Evolutionary conservation across 2,113 vertebrate genomes (phyloP).

Genomic region (Phyllostomus hastatus): DNA sequence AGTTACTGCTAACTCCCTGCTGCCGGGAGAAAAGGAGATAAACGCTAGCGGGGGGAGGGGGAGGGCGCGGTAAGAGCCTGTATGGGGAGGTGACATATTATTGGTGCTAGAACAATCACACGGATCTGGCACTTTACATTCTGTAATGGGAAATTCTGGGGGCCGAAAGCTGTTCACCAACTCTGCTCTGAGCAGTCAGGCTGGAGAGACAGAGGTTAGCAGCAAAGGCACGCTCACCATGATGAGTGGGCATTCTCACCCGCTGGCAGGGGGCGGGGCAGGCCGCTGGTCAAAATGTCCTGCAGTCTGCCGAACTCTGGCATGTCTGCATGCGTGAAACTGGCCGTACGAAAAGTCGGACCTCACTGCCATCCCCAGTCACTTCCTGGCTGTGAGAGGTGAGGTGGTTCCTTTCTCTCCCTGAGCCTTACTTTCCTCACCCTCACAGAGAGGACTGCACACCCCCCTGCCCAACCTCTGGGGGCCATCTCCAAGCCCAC

Average conservation of each 20-base stretch:
- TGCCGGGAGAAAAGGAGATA: not conserved
- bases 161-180: not conserved
- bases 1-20: not conserved
- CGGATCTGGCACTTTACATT: not conserved
- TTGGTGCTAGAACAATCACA: not conserved
- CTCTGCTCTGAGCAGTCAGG: not conserved
- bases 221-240: not conserved
- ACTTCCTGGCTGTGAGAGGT: not conserved
- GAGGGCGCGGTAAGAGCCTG: not conserved
- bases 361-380: not conserved
- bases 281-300: not conserved
- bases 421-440: not conserved
- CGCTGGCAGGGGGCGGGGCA: not conserved
- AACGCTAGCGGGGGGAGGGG: no score
- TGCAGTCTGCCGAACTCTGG: fast-evolving
- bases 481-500: not conserved
- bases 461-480: not conserved
- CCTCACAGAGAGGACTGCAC: not conserved
- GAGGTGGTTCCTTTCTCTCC: not conserved
- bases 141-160: not conserved
- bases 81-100: not conserved
- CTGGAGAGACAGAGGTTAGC: not conserved
- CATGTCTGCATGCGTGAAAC: not conserved
- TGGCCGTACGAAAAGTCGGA: not conserved
- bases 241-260: fast-evolving